These are phyloP conservation scores for Podarcis lilfordi DNA, from an alignment of 2,797 vertebrate species.

Conservation along the genomic window DNA sequence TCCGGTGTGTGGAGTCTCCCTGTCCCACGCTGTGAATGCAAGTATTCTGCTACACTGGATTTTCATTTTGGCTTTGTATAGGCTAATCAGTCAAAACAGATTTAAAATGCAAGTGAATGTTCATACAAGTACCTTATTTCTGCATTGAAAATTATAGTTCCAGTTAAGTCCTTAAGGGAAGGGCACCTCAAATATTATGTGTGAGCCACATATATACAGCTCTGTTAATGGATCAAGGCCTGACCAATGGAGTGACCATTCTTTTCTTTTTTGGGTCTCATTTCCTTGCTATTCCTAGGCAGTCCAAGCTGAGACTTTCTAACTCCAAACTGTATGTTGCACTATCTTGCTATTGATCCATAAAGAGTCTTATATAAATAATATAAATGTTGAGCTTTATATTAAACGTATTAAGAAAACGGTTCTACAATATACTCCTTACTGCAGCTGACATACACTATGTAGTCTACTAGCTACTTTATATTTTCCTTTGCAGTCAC, in stretches of 20 bases:
- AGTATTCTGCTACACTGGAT: background rate
- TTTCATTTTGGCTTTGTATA: background rate
- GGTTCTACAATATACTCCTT: background rate
- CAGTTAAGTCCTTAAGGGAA: no score
- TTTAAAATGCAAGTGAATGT: background rate
- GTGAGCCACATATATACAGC: background rate
- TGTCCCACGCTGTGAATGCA: slow-evolving; percentile 64
- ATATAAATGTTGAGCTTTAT: background rate
- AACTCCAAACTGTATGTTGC: no score
- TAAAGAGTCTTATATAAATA: no score
- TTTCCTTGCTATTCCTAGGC: no score
- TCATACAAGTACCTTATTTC: background rate
- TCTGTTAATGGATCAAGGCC: background rate
- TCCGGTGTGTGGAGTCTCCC: slow-evolving; percentile 69
- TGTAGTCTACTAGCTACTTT: background rate
- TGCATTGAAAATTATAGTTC: background rate
- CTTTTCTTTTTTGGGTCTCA: no score
- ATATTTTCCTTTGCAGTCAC: slow-evolving; percentile 46
- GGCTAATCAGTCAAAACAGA: background rate
- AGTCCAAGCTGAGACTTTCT: no score
- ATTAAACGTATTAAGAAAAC: background rate
- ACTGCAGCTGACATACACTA: no score
- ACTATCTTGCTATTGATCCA: no score
- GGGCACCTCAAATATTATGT: background rate
- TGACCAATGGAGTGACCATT: background rate